A percentile compares a stretch with the other conserved stretches of the same genome.
These are phyloP conservation scores for Symphodus melops DNA, from an alignment of 2,113 vertebrate species.

Conservation along the genomic window DNA sequence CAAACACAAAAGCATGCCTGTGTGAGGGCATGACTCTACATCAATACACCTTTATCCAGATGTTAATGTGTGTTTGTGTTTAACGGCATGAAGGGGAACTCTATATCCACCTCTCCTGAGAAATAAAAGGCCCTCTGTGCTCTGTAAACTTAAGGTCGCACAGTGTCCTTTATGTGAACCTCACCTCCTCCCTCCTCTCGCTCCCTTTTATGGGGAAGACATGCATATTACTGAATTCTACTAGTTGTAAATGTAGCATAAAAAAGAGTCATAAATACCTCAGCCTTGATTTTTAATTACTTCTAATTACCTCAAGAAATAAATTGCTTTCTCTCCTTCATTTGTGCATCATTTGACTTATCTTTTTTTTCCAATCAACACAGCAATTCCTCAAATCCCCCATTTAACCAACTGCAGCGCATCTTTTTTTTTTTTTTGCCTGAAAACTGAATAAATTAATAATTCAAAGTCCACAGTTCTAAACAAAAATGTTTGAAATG, in stretches of 20 bases:
- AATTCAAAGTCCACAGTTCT: background rate
- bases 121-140: constrained; percentile 66
- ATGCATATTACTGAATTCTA: constrained; percentile 18
- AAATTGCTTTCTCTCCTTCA: background rate
- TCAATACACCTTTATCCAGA: constrained; percentile 39
- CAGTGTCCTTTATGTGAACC: constrained; percentile 49
- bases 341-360: background rate
- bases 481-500: background rate
- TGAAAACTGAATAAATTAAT: background rate
- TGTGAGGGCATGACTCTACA: constrained; percentile 28
- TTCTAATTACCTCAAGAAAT: constrained; percentile 12
- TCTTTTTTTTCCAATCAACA: background rate
- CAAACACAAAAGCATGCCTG: constrained; percentile 11
- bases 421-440: background rate
- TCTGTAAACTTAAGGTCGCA: constrained; percentile 53
- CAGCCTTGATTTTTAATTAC: background rate
- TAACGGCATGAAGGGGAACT: constrained; percentile 59
- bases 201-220: constrained; percentile 12
- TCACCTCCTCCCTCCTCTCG: constrained; percentile 13
- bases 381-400: background rate
- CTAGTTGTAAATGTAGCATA: constrained; percentile 20
- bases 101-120: constrained; percentile 49
- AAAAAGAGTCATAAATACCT: constrained; percentile 12
- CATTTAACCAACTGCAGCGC: background rate
- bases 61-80: constrained; percentile 27